A percentile compares a stretch with the other conserved stretches of the same genome.
Evolutionary conservation across 1,140 invertebrate species (phyloP).

Genomic region (Papilio aristodemus): DNA sequence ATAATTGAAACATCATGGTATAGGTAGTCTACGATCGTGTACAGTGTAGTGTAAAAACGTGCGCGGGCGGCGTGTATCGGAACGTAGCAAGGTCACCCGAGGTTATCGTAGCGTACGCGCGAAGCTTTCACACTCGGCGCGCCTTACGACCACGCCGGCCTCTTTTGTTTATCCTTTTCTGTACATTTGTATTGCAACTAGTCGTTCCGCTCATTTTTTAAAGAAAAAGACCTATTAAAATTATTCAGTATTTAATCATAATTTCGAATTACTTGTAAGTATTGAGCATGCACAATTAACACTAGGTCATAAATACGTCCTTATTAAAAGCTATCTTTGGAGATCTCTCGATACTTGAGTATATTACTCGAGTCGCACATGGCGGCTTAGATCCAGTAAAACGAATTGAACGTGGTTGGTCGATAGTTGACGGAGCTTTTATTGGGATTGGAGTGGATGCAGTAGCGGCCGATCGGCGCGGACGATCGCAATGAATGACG

Average conservation of each 20-base stretch:
- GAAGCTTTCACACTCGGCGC: conserved; percentile 46
- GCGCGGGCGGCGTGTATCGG: conserved; percentile 36
- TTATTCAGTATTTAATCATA: not conserved
- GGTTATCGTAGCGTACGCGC: conserved; percentile 44
- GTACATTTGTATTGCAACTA: conserved; percentile 34
- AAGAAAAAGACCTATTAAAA: not conserved
- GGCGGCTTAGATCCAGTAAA: conserved; percentile 15
- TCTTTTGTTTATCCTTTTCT: conserved; percentile 39
- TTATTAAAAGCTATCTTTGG: not conserved
- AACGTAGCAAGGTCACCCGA: conserved; percentile 46
- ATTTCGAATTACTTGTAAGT: no score
- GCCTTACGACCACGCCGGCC: conserved; percentile 22
- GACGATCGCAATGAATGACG: conserved; percentile 77
- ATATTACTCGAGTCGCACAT: conserved; percentile 4
- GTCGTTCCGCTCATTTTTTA: conserved; percentile 14
- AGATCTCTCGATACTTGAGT: no score
- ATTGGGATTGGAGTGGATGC: conserved; percentile 71
- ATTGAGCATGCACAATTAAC: no score
- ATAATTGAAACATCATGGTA: not conserved
- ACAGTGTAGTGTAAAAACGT: conserved; percentile 12
- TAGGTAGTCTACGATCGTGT: not conserved
- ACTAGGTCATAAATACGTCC: not conserved
- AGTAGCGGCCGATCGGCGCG: conserved; percentile 66
- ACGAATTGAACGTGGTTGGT: conserved; percentile 38
- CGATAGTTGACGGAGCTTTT: conserved; percentile 48